These are phyloP conservation scores for Thamnophis sirtalis DNA, from an alignment of 2,113 vertebrate genomes.

Conservation along the genomic window DNA sequence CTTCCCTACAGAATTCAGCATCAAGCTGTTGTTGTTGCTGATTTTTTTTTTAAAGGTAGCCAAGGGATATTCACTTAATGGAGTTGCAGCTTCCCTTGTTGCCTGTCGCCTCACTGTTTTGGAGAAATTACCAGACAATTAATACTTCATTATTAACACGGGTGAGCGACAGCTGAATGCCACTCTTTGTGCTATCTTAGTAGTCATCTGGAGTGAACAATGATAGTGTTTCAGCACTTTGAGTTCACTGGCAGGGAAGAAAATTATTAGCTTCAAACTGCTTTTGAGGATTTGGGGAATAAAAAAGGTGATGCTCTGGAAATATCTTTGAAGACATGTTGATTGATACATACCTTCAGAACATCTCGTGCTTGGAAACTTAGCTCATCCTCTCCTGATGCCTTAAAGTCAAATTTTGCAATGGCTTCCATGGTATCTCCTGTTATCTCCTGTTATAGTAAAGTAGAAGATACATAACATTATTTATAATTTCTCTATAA, in stretches of 20 bases:
- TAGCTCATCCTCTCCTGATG: slow-evolving; percentile 83
- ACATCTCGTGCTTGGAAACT: slow-evolving; percentile 88
- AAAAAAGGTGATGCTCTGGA: not conserved
- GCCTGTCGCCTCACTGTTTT: not conserved
- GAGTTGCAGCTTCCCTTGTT: not conserved
- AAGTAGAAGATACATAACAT: slow-evolving; percentile 50
- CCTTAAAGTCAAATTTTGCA: slow-evolving; percentile 85
- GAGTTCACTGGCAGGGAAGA: not conserved
- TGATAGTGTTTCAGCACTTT: not conserved
- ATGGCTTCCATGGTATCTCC: slow-evolving; percentile 81
- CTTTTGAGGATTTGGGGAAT: not conserved
- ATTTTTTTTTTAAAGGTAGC: not conserved
- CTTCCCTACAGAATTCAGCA: not conserved
- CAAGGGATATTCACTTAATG: not conserved
- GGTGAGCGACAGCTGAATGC: not conserved
- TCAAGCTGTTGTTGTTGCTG: not conserved
- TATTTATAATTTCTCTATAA: slow-evolving; percentile 29
- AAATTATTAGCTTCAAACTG: not conserved
- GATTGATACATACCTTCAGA: slow-evolving; percentile 78
- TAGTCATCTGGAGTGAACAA: not conserved
- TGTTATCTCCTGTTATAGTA: slow-evolving; percentile 17
- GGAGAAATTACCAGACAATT: not conserved
- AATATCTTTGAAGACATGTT: not conserved
- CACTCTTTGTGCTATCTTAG: not conserved
- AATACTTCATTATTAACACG: not conserved